Evolutionary conservation across 2,113 vertebrate species (phyloP).

Genomic region (Pedionomus torquatus): DNA sequence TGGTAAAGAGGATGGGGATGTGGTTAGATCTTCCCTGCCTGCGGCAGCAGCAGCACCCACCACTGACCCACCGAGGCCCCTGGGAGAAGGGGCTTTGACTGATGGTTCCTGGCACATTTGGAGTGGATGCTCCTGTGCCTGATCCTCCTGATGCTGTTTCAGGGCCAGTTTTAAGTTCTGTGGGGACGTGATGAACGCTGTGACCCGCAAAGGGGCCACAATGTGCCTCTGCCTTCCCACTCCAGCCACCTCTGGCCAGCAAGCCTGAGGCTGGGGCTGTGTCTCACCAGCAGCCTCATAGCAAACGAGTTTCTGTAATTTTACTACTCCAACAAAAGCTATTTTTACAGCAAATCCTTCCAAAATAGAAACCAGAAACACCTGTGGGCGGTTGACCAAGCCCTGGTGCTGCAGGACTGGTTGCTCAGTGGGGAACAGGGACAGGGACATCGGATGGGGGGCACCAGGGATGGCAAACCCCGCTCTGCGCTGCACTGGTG

Average conservation of each 20-base stretch:
- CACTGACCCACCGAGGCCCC: rapidly evolving
- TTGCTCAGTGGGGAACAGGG: rapidly evolving
- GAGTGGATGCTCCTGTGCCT: background rate
- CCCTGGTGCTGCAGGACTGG: background rate
- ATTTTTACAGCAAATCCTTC: slow-evolving; percentile 21
- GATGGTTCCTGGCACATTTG: background rate
- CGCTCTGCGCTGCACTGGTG: rapidly evolving
- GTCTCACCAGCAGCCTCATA: background rate
- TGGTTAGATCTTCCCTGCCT: background rate
- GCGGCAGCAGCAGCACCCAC: background rate
- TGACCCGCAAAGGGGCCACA: background rate
- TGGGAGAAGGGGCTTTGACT: background rate
- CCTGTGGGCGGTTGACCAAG: background rate
- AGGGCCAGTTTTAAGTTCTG: background rate
- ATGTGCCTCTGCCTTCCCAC: background rate
- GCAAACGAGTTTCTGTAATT: background rate
- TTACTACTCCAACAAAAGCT: background rate
- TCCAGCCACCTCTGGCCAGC: background rate
- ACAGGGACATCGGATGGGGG: rapidly evolving
- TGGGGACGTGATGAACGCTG: rapidly evolving
- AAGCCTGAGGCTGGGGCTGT: background rate
- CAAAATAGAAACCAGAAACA: slow-evolving; percentile 12
- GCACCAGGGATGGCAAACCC: background rate
- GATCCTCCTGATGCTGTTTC: background rate
- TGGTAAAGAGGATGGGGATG: background rate